Conservation (phyloP, 2,113 vertebrate genomes). For the Piprites chloris region DNA sequence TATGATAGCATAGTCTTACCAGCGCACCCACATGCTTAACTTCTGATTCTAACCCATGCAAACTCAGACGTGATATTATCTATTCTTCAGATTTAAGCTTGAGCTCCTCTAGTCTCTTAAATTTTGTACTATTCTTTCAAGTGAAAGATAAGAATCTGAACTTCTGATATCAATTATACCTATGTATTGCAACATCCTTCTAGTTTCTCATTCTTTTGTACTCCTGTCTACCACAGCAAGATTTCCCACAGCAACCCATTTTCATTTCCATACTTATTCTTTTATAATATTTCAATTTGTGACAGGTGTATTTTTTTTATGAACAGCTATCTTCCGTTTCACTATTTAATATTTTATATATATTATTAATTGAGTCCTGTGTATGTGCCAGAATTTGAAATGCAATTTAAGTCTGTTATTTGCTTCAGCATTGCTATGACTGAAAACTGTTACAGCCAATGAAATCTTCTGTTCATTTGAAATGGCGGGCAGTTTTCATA, state of each 20-base stretch:
- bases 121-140: background rate
- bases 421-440: background rate
- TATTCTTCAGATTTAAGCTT: background rate
- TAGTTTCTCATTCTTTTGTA: background rate
- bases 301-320: background rate
- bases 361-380: background rate
- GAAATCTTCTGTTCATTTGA: background rate
- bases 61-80: background rate
- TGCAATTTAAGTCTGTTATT: background rate
- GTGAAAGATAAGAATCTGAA: background rate
- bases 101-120: background rate
- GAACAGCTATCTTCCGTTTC: background rate
- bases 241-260: background rate
- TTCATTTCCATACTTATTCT: background rate
- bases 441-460: background rate
- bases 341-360: background rate
- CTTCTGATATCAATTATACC: background rate
- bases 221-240: background rate
- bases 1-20: background rate
- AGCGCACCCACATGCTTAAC: background rate
- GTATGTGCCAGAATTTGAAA: background rate
- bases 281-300: background rate
- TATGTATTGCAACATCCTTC: background rate
- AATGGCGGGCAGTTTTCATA: background rate
- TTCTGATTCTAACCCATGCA: background rate